These are phyloP conservation scores for Heliothis virescens DNA, from an alignment of 1,140 invertebrate species.

Conservation along the genomic window DNA sequence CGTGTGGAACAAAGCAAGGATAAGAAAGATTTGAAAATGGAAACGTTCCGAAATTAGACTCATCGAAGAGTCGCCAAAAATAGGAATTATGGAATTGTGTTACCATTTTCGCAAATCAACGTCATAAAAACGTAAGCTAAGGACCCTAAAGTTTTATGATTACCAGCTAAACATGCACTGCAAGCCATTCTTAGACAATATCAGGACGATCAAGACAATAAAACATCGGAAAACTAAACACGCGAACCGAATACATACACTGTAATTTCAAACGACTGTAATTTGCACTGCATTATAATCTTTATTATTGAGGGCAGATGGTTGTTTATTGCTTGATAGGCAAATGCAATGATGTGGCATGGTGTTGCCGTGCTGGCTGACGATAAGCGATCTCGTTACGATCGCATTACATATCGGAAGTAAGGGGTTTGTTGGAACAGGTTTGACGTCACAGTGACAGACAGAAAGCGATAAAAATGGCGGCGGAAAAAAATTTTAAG, in stretches of 20 bases:
- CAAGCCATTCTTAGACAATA: slow-evolving; percentile 20
- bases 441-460: slow-evolving; percentile 26
- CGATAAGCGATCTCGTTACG: slow-evolving; percentile 39
- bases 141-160: slow-evolving; percentile 26
- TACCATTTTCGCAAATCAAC: slow-evolving; percentile 19
- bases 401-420: slow-evolving; percentile 47
- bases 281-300: slow-evolving; percentile 1
- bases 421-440: slow-evolving; percentile 16
- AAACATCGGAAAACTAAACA: slow-evolving; percentile 44
- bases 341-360: not conserved
- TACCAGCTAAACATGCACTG: slow-evolving; percentile 18
- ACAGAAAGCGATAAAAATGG: not conserved
- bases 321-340: slow-evolving; percentile 15
- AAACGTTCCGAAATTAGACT: not conserved
- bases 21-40: not conserved
- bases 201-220: slow-evolving; percentile 38
- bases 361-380: slow-evolving; percentile 11
- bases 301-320: not conserved
- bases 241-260: slow-evolving; percentile 38
- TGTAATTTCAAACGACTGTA: not conserved
- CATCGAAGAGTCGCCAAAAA: no score
- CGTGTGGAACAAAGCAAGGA: not conserved
- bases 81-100: no score
- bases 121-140: slow-evolving; percentile 18
- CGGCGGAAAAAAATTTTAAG: not conserved